Percentiles rank a stretch among this genome's conserved stretches.
Evolutionary conservation across 2,797 vertebrate genomes (phyloP).

Genomic region (Adrianichthys oophorus): DNA sequence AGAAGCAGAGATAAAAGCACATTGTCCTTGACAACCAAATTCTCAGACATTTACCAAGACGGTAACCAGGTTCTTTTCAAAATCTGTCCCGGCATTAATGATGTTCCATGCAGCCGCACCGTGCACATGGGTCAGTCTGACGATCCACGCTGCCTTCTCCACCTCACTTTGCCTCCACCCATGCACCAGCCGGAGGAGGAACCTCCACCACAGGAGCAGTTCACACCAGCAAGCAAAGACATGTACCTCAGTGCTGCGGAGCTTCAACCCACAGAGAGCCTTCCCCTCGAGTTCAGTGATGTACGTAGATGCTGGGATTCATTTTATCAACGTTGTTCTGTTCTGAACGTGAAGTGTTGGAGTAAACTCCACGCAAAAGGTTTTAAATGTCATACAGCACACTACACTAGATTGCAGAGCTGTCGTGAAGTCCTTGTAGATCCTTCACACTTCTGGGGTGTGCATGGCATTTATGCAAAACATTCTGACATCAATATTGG

Average conservation of each 20-base stretch:
- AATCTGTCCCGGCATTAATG: constrained; percentile 89
- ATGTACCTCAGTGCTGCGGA: constrained; percentile 95
- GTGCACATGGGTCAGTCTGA: constrained; percentile 92
- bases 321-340: background rate
- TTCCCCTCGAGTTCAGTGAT: constrained; percentile 96
- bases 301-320: constrained; percentile 73
- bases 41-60: constrained; percentile 94
- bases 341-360: background rate
- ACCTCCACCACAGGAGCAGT: constrained; percentile 81
- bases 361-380: too few species aligned
- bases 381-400: too few species aligned
- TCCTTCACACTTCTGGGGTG: too few species aligned
- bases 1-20: too few species aligned
- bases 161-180: constrained; percentile 88
- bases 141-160: constrained; percentile 91
- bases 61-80: constrained; percentile 92
- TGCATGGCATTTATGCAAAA: too few species aligned
- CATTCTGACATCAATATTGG: too few species aligned
- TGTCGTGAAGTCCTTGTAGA: too few species aligned
- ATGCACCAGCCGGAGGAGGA: constrained; percentile 92
- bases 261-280: constrained; percentile 94
- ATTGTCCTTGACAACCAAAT: constrained; percentile 41
- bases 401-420: too few species aligned
- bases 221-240: constrained; percentile 83
- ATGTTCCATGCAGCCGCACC: constrained; percentile 86